Percentiles rank a stretch among this genome's conserved stretches.
Evolutionary conservation across 2,888 invertebrate species (phyloP).

Genomic region (Hipparchia sbordonii): DNA sequence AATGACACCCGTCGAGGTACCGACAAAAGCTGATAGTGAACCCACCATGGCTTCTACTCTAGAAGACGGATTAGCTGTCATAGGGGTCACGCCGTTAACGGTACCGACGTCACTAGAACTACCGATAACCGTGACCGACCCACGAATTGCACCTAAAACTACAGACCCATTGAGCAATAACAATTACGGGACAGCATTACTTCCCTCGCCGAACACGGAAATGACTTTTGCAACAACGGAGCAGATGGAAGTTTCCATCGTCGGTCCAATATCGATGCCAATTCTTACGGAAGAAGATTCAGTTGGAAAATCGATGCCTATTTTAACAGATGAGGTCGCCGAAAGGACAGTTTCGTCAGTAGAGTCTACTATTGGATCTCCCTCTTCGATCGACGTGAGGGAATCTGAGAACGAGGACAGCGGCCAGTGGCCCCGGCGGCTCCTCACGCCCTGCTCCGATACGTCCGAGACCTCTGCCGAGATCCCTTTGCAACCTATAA

Average conservation of each 20-base stretch:
- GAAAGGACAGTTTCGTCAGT: conserved; percentile 59
- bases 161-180: conserved; percentile 66
- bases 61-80: conserved; percentile 83
- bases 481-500: conserved; percentile 69
- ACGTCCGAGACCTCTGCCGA: conserved; percentile 69
- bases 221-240: conserved; percentile 60
- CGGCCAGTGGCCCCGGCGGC: conserved; percentile 61
- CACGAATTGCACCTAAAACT: conserved; percentile 85
- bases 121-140: conserved; percentile 90
- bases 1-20: conserved; percentile 91
- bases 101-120: conserved; percentile 88
- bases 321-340: conserved; percentile 67
- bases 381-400: conserved; percentile 57
- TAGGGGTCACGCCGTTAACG: conserved; percentile 80
- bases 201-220: conserved; percentile 66
- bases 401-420: conserved; percentile 59
- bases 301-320: conserved; percentile 68
- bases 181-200: conserved; percentile 54
- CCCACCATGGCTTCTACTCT: conserved; percentile 64
- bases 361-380: conserved; percentile 58
- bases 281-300: conserved; percentile 79
- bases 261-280: conserved; percentile 83
- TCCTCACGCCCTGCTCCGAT: conserved; percentile 67
- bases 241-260: conserved; percentile 58
- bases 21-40: conserved; percentile 75